Evolutionary conservation across 2,113 vertebrate genomes (phyloP).

Genomic region (Ploceus nigricollis): DNA sequence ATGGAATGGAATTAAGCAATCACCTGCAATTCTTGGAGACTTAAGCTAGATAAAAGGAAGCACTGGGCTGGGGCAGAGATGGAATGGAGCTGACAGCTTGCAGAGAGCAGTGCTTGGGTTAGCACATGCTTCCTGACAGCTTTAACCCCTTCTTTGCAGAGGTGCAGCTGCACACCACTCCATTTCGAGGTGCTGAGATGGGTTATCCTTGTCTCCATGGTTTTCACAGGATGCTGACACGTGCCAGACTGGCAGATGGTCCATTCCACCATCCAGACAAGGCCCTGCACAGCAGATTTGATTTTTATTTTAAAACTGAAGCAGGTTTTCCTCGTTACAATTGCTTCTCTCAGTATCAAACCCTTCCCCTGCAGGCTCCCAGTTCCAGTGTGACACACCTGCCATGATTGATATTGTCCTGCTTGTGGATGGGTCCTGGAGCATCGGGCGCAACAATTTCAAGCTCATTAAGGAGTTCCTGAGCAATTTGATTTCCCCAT

Average conservation of each 20-base stretch:
- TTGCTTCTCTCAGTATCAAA: not conserved
- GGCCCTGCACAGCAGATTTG: not conserved
- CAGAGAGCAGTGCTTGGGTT: not conserved
- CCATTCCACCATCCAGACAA: not conserved
- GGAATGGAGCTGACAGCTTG: slow-evolving; percentile 49
- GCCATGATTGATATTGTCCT: slow-evolving; percentile 78
- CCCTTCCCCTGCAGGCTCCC: slow-evolving; percentile 25
- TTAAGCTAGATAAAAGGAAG: not conserved
- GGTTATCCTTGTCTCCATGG: not conserved
- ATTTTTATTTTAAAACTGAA: not conserved
- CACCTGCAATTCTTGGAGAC: slow-evolving; percentile 2
- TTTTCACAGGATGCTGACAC: not conserved
- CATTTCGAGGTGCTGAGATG: not conserved
- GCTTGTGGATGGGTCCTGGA: slow-evolving; percentile 94
- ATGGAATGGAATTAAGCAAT: slow-evolving; percentile 41
- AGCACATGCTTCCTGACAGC: not conserved
- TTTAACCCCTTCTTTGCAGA: slow-evolving; percentile 5
- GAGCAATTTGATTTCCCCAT: slow-evolving; percentile 82
- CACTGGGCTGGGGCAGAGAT: not conserved
- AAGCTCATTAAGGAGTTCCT: slow-evolving; percentile 88
- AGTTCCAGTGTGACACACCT: slow-evolving; percentile 76
- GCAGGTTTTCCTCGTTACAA: not conserved
- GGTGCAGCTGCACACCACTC: not conserved
- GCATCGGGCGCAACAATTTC: slow-evolving; percentile 90
- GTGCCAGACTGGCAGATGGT: not conserved